These are phyloP conservation scores for Masnerella sp. DNA, from an alignment of 2,888 invertebrate genomes.

Conservation along the genomic window DNA sequence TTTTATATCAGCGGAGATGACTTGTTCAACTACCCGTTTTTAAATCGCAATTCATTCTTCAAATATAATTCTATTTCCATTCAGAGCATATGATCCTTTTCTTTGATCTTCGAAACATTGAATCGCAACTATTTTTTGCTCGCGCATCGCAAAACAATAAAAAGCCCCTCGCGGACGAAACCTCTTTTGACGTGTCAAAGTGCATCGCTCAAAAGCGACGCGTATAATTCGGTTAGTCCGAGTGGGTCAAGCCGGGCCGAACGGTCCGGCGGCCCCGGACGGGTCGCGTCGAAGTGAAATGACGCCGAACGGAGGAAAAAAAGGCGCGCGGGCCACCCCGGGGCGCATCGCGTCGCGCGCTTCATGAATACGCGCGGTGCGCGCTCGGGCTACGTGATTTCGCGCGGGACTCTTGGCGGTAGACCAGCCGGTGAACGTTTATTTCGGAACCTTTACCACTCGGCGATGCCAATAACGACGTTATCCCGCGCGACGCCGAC, in stretches of 20 bases:
- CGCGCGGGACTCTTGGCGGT: constrained; percentile 76
- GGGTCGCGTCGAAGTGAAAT: constrained; percentile 41
- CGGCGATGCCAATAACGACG: constrained; percentile 75
- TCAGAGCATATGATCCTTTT: too few relatives aligned
- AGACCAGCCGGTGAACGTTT: constrained; percentile 76
- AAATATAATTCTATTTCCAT: too few relatives aligned
- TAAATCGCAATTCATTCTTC: too few relatives aligned
- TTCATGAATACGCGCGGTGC: constrained; percentile 68
- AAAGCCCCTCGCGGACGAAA: too few relatives aligned
- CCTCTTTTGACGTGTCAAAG: too few relatives aligned
- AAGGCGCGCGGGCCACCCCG: constrained; percentile 43
- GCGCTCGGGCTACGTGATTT: constrained; percentile 73
- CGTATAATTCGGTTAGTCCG: too few relatives aligned
- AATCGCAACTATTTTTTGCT: too few relatives aligned
- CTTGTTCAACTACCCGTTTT: too few relatives aligned
- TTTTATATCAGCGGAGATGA: too few relatives aligned
- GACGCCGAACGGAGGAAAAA: constrained; percentile 46
- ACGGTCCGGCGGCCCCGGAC: constrained; percentile 44
- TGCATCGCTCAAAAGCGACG: too few relatives aligned
- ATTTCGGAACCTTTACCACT: constrained; percentile 75
- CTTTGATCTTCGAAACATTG: too few relatives aligned
- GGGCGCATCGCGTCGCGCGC: constrained; percentile 50
- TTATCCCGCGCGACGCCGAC: constrained; percentile 74
- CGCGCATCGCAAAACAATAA: too few relatives aligned
- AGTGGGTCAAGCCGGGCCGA: constrained; percentile 21